Percentiles rank a stretch among this genome's conserved stretches.
phyloP scores from a whole-genome alignment of 2,888 invertebrate genomes.

The Aspidapion aeneum region DNA sequence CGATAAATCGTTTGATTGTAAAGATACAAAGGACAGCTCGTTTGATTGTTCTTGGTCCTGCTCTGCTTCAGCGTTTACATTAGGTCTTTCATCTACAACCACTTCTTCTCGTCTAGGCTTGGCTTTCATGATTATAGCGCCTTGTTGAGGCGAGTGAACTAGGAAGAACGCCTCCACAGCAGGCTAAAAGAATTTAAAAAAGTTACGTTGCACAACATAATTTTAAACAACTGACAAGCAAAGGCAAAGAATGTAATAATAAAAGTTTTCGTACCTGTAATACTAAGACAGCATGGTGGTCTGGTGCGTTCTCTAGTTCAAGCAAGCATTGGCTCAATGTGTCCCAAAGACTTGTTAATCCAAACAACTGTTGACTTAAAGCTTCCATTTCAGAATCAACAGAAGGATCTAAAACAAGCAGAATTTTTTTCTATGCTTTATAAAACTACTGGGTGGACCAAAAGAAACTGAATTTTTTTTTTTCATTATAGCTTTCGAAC shows the following conservation, averaged over 20 bases:
- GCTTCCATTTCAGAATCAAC: slow-evolving; percentile 48
- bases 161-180: slow-evolving; percentile 90
- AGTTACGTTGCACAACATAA: no score
- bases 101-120: slow-evolving; percentile 27
- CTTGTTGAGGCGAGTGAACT: slow-evolving; percentile 69
- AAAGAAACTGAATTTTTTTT: no score
- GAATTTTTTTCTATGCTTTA: slow-evolving; percentile 2
- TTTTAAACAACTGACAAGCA: no score
- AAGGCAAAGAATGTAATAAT: no score
- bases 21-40: background rate
- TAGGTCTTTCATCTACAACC: background rate
- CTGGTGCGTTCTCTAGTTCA: slow-evolving; percentile 77
- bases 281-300: slow-evolving; percentile 83
- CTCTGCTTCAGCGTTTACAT: slow-evolving; percentile 15
- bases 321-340: slow-evolving; percentile 74
- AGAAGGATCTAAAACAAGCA: slow-evolving; percentile 25
- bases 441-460: slow-evolving; percentile 5
- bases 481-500: no score
- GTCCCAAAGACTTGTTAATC: slow-evolving; percentile 72
- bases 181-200: slow-evolving; percentile 51
- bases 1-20: background rate
- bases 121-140: slow-evolving; percentile 35
- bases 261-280: slow-evolving; percentile 54
- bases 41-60: slow-evolving; percentile 13
- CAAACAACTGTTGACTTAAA: slow-evolving; percentile 64